Base-by-base conservation (phyloP, 1,140 invertebrate species). In the Lordiphosa stackelbergi region DNA sequence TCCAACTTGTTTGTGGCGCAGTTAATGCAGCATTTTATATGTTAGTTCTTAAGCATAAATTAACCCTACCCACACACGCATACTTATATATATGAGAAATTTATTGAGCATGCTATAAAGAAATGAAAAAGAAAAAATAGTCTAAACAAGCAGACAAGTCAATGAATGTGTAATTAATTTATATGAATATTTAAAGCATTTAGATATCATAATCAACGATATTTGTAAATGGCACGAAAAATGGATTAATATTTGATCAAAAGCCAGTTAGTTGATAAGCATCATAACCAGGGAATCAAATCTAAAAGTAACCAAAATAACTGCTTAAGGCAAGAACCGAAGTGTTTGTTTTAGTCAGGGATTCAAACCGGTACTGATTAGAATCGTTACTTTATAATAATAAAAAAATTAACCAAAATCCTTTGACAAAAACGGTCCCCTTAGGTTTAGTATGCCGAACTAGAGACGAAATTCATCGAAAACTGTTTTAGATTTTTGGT, bases 181-280 rank as follows among this genome's bases (percentile, higher is more conserved):
- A 41, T 49, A 41, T 55, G 53, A 53, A 66, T 52, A 52, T 48
- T 13, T 40, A 61, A 53, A 68, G 47, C 59, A 69, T 73, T 73
- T 69, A 63, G 65, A 56, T 73, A 63, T 22, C 63, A 45, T 66
- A 66, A 66, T 72, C 52, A 71, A 68, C 63, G 53, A 72, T 73
- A 62, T 68, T 57, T 73, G 53, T 66, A 66, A 57, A 62, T 57
- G 58, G 49, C 58, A 66, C 35, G 36, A 28, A 71, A 52, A 35
- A 31, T 45, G 35, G 28, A 31, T 31, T 31, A 68, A 53, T 59
- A 47, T 36, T 53, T 46, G 43, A 13, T 42, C 13, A 11, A 52
- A 72, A 60, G 47, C 47, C 56, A 72, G 51, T 45, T 66, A 66
- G 40, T 19, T 66, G 43, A 73, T 73, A 66, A 56, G 56, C 56